These are phyloP conservation scores for Montipora efflorescens DNA, from an alignment of 64 coral and sea anemone species.

Conservation along the genomic window DNA sequence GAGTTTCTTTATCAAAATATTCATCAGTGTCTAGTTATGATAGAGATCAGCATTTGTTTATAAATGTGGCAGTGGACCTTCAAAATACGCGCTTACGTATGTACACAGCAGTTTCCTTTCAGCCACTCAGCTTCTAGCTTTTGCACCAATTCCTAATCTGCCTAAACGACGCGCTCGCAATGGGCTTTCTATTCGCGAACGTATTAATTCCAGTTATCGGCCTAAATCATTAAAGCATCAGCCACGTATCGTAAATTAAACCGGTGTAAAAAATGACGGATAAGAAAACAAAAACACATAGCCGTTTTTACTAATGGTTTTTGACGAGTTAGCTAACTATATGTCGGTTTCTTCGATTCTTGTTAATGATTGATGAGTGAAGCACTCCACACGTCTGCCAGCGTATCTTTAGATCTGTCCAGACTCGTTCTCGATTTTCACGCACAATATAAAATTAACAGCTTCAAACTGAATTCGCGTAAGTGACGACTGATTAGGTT, in stretches of 20 bases:
- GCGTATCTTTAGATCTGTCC: background rate
- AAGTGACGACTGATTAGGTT: background rate
- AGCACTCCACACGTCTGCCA: slow-evolving; percentile 20
- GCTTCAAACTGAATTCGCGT: background rate
- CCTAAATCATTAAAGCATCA: slow-evolving; percentile 58
- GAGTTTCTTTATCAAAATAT: slow-evolving; percentile 62
- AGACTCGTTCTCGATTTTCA: slow-evolving; percentile 38
- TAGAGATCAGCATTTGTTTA: slow-evolving; percentile 48
- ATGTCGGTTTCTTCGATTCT: background rate
- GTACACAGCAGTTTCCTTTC: background rate
- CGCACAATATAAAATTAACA: slow-evolving; percentile 45
- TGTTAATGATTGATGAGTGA: slow-evolving; percentile 54
- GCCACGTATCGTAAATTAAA: slow-evolving; percentile 27
- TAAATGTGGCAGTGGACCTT: slow-evolving; percentile 29
- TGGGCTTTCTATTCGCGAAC: slow-evolving; percentile 4
- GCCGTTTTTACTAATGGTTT: slow-evolving; percentile 22
- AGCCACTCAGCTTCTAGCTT: slow-evolving; percentile 33
- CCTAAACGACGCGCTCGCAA: slow-evolving; percentile 48
- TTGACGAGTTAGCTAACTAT: background rate
- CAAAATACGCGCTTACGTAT: slow-evolving; percentile 21
- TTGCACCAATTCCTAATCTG: slow-evolving; percentile 45
- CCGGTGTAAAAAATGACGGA: slow-evolving; percentile 1
- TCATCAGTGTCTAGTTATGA: slow-evolving; percentile 50
- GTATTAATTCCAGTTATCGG: slow-evolving; percentile 45
- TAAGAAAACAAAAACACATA: slow-evolving; percentile 23